These are phyloP conservation scores for Alexandromys fortis DNA, from an alignment of 2,113 vertebrate genomes.

Conservation along the genomic window DNA sequence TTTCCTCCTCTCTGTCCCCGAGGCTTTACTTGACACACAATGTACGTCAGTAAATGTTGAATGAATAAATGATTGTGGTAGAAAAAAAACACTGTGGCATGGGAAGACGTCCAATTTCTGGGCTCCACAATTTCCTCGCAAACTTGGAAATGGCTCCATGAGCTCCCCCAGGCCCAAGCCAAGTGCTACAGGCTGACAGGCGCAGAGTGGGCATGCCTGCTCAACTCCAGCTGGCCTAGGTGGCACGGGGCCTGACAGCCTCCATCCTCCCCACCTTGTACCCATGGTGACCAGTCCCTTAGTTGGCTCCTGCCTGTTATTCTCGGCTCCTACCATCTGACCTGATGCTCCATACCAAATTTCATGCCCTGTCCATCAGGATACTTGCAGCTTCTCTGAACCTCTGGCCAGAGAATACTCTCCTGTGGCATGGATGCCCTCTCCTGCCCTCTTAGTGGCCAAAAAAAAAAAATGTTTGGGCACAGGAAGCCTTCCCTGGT, in stretches of 20 bases:
- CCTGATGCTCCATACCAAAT: neutral
- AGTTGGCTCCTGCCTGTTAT: neutral
- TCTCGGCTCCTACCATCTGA: neutral
- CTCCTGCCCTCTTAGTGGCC: neutral
- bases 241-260: neutral
- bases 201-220: neutral
- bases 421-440: neutral
- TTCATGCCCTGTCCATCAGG: neutral
- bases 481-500: neutral
- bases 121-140: neutral
- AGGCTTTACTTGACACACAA: slow-evolving; percentile 42
- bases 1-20: slow-evolving; percentile 33
- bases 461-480: neutral
- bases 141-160: neutral
- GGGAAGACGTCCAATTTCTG: slow-evolving; percentile 21
- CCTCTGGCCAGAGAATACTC: neutral
- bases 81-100: neutral
- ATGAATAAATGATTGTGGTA: slow-evolving; percentile 35
- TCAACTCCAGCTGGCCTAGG: neutral
- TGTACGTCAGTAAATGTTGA: neutral
- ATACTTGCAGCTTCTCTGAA: neutral
- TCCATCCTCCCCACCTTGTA: neutral
- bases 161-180: neutral
- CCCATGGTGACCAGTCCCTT: neutral
- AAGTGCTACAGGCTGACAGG: neutral